These are phyloP conservation scores for Drosophila subquinaria DNA, from an alignment of 2,888 invertebrate species.

Conservation along the genomic window DNA sequence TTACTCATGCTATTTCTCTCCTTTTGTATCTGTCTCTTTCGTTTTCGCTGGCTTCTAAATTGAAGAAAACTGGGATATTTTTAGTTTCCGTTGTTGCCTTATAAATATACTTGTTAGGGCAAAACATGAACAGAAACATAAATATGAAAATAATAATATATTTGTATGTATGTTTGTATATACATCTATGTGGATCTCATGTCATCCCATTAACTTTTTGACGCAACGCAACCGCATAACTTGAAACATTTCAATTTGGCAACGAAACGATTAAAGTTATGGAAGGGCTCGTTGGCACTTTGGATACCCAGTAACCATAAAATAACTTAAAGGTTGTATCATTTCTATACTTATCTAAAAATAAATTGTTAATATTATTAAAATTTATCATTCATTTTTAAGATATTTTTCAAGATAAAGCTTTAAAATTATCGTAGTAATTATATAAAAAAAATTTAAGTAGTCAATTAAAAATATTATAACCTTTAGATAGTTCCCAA, in stretches of 20 bases:
- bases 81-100: slow-evolving; percentile 26
- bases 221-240: slow-evolving; percentile 37
- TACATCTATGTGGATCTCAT: slow-evolving; percentile 33
- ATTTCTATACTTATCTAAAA: background rate
- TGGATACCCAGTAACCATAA: slow-evolving; percentile 1
- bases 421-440: no score
- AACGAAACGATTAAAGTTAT: slow-evolving; percentile 25
- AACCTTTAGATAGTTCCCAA: no score
- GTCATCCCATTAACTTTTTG: slow-evolving; percentile 34
- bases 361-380: no score
- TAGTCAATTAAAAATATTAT: no score
- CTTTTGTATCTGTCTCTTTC: background rate
- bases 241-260: slow-evolving; percentile 50
- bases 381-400: no score
- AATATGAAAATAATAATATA: slow-evolving; percentile 7
- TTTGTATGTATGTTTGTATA: background rate
- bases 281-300: background rate
- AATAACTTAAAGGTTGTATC: background rate
- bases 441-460: no score
- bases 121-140: slow-evolving; percentile 17
- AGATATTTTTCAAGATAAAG: background rate
- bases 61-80: slow-evolving; percentile 12
- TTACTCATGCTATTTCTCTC: background rate
- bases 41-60: slow-evolving; percentile 4
- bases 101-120: slow-evolving; percentile 32